Conservation (phyloP, 2,797 vertebrate genomes). For the Lagorchestes hirsutus region DNA sequence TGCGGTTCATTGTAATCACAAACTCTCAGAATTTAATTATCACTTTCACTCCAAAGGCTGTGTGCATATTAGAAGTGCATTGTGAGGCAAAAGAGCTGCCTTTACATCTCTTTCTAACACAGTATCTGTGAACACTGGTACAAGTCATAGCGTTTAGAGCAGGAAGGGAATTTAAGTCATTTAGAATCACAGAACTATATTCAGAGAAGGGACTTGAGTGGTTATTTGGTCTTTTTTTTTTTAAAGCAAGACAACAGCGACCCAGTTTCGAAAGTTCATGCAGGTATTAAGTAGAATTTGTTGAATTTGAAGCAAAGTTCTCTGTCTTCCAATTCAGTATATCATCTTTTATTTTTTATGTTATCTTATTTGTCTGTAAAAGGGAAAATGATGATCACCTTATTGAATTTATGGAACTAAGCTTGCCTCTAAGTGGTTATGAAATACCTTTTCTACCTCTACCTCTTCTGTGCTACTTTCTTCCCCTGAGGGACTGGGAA, state of each 20-base stretch:
- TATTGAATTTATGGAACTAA: too few species aligned
- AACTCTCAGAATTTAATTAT: constrained; percentile 44
- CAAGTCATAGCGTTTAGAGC: background rate
- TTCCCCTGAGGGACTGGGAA: background rate
- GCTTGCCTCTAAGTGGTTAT: background rate
- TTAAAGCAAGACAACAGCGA: background rate
- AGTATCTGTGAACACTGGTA: background rate
- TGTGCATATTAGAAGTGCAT: background rate
- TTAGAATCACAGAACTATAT: background rate
- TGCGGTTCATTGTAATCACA: background rate
- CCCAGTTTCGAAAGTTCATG: background rate
- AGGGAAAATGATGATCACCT: too few species aligned
- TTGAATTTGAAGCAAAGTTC: too few species aligned
- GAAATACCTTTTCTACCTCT: background rate
- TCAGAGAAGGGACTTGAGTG: background rate
- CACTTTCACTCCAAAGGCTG: background rate
- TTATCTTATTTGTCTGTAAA: too few species aligned
- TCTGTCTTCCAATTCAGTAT: too few species aligned
- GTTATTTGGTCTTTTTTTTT: too few species aligned
- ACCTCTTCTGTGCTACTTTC: background rate
- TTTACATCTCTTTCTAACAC: background rate
- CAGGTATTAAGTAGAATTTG: background rate
- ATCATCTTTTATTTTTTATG: too few species aligned
- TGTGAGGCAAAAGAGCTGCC: background rate
- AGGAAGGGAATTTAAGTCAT: background rate